These are phyloP conservation scores for Dione juno DNA, from an alignment of 2,888 invertebrate genomes.

Conservation along the genomic window DNA sequence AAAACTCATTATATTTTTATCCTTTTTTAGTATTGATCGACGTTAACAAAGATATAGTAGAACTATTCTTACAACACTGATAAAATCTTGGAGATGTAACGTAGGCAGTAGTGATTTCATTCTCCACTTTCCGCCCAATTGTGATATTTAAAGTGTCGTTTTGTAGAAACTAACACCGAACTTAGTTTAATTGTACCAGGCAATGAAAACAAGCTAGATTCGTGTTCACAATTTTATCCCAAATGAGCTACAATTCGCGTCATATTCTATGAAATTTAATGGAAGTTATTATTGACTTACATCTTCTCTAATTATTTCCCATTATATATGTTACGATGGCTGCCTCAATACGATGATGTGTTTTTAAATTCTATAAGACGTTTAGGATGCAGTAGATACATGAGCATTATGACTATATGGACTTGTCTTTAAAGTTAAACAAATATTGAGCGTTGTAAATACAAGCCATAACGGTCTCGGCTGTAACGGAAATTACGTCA, in stretches of 20 bases:
- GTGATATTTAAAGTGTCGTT: neutral
- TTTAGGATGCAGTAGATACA: no score
- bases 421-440: slow-evolving; percentile 2
- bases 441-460: slow-evolving; percentile 27
- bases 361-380: no score
- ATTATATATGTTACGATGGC: no score
- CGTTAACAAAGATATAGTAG: neutral
- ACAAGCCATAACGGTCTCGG: slow-evolving; percentile 26
- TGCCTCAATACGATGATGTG: no score
- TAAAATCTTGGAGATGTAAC: neutral
- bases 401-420: neutral
- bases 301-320: no score
- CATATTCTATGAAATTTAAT: no score
- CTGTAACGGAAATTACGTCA: slow-evolving; percentile 37
- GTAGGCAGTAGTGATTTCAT: neutral
- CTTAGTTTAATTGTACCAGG: neutral
- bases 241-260: no score
- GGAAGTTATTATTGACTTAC: no score
- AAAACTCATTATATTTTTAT: slow-evolving; percentile 2
- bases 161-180: neutral
- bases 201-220: no score
- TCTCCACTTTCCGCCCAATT: neutral
- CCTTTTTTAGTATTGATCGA: neutral
- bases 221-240: no score
- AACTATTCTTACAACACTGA: neutral